A percentile compares a stretch with the other conserved stretches of the same genome.
Evolutionary conservation across 2,888 invertebrate genomes (phyloP).

Genomic region (Drosophila algonquin): DNA sequence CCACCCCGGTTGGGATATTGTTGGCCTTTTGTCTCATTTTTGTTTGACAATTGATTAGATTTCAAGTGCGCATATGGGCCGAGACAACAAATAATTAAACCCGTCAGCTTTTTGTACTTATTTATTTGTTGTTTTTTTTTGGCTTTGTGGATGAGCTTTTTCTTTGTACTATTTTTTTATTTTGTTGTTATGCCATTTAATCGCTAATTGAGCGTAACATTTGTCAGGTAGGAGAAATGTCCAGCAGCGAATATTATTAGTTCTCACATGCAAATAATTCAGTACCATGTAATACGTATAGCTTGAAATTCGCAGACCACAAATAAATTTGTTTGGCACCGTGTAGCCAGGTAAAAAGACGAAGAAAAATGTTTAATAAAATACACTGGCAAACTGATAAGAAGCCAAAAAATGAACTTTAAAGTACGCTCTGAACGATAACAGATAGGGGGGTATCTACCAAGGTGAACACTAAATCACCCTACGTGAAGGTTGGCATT

Average conservation of each 20-base stretch:
- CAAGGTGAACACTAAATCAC: constrained; percentile 7
- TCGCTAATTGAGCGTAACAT: constrained; percentile 63
- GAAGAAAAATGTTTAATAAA: constrained; percentile 28
- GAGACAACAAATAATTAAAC: constrained; percentile 34
- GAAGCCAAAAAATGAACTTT: constrained; percentile 57
- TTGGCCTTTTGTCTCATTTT: constrained; percentile 17
- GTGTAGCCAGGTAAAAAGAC: constrained; percentile 24
- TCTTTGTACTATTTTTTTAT: constrained; percentile 14
- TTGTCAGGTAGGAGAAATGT: constrained; percentile 30
- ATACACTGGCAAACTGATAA: constrained; percentile 49
- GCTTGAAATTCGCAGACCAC: no score
- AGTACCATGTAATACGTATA: neutral
- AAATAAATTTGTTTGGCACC: constrained; percentile 28
- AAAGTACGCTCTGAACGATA: constrained; percentile 42
- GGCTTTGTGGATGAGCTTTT: constrained; percentile 43
- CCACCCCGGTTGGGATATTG: constrained; percentile 27
- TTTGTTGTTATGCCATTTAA: constrained; percentile 36
- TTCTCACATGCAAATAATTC: neutral
- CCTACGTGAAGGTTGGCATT: constrained; percentile 28
- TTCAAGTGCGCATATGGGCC: constrained; percentile 51
- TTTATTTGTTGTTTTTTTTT: constrained; percentile 12
- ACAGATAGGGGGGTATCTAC: neutral
- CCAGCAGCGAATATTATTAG: constrained; percentile 11
- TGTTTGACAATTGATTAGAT: constrained; percentile 60
- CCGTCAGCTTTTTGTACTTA: constrained; percentile 22